Percentiles rank a stretch among this genome's conserved stretches.
Conservation (phyloP, 2,113 vertebrate species). For the Semnornis frantzii region DNA sequence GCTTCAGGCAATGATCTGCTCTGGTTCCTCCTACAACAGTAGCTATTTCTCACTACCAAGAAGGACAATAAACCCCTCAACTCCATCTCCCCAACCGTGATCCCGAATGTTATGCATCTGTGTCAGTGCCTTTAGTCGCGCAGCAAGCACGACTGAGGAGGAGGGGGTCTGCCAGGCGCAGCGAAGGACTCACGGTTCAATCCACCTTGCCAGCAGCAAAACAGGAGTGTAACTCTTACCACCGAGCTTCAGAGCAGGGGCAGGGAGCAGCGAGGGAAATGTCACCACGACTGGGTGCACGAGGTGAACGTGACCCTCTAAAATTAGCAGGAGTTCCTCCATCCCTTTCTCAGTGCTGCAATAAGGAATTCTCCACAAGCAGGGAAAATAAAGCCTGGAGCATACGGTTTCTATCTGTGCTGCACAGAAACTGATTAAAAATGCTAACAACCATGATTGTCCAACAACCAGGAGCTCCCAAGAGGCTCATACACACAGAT, state of each 20-base stretch:
- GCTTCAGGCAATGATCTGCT: conserved; percentile 67
- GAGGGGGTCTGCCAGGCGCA: not conserved
- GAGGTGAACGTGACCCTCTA: conserved; percentile 29
- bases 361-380: conserved; percentile 59
- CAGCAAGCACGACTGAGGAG: not conserved
- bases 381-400: conserved; percentile 73
- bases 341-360: not conserved
- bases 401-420: conserved; percentile 83
- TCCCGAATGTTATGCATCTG: not conserved
- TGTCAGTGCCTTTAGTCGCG: not conserved
- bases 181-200: not conserved
- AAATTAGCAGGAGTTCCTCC: conserved; percentile 17
- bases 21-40: conserved; percentile 58
- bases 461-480: conserved; percentile 81
- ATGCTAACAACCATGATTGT: conserved; percentile 86
- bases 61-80: conserved; percentile 47
- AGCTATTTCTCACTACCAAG: conserved; percentile 45
- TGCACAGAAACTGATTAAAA: conserved; percentile 85
- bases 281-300: not conserved
- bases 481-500: conserved; percentile 83
- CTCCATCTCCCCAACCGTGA: not conserved
- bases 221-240: not conserved
- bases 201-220: conserved; percentile 46
- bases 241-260: not conserved
- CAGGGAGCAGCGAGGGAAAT: not conserved